Base-by-base conservation (phyloP, 1,140 invertebrate species). In the Physella acuta region DNA sequence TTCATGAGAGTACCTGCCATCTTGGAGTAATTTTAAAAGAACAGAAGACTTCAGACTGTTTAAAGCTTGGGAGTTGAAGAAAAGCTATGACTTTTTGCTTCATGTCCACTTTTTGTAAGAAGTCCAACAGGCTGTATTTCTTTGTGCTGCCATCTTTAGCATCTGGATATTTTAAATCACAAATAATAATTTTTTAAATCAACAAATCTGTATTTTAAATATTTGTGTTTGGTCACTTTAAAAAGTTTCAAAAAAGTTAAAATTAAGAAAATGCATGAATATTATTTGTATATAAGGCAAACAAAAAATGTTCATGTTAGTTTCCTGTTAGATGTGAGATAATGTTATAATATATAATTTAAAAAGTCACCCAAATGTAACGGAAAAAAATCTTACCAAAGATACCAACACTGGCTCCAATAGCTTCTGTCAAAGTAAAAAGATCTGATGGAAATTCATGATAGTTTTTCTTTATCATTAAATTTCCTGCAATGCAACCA, bases 381-480 rank as follows among this genome's bases (percentile, higher is more conserved):
- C 8, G 8, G 11, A 16, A 60, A 30, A 4, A 14, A 31, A 31
- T 33, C 61, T 44, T 17, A 82, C 81, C 78, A 58, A 44, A 68
- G 36, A 92, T 88, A 51, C 88, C 88, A 28, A 93, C 64, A 76
- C 85, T 80, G 0, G 89, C 90, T 75, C 88, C 86, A 51, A 89
- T 87, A 1, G 90, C 89, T 83, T 90, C 90, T 28, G 93, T 84
- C 20, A 91, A 85, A 26, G 92, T 77, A 78, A 91, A 93, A 2
- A 93, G 76, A 81, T 93, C 92, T 0, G 92, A 94, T 1, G 90
- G 90, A 78, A 93, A 93, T 70, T 91, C 88, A 0, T 83, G 84
- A 74, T 91, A 86, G 11, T 81, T 75, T 72, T 92, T 88, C 82
- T 93, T 94, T 69, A 93, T 88, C 84, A 90, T 90, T 59, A 94